Evolutionary conservation across 1,140 invertebrate genomes (phyloP), one percentile per base, ranked within the genome.

Genomic region (Eriocheir sinensis): DNA sequence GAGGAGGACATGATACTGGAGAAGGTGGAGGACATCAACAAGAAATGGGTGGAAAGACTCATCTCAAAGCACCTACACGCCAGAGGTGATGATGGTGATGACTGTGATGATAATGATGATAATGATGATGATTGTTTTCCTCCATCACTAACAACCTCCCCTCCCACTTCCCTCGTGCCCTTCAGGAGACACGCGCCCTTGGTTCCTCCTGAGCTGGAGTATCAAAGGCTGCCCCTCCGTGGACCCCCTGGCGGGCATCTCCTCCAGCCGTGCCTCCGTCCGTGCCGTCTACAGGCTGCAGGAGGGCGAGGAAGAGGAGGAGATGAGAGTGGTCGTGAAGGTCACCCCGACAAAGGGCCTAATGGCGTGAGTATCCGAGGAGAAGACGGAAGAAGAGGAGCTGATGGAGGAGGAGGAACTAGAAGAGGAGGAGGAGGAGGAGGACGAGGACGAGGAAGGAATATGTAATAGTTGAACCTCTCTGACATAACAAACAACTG

Each of bases 221-320:
- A 3, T 6, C 32, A 38, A 81, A 21, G 21, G 30, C 6, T 92
- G 72, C 40, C 36, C 36, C 0, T 92, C 72, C 4, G 12, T 32
- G 34, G 91, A 92, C 91, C 3, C 27, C 36, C 79, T 92, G n/a
- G 91, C 91, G n/a, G 91, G 91, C 0, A 38, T 83, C 40, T 83
- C 72, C 12, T 81, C 72, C 79, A 41, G 72, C n/a, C 38, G 91
- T 38, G 91, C 60, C 12, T 41, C 91, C 72, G 36, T 92, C 40
- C n/a, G n/a, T 12, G 72, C 83, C 4, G 91, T 81, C 72, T 92
- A 92, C n/a, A 8, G 44, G n/a, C n/a, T 92, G 34, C 32, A 88
- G 85, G 79, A 44, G 34, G 79, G 36, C 9, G 91, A 80, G 72
- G 91, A 40, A 15, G 48, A 3, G 15, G 15, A 80, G n/a, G 88